phyloP scores from a whole-genome alignment of 2,113 vertebrate genomes.

The Atrichornis clamosus region DNA sequence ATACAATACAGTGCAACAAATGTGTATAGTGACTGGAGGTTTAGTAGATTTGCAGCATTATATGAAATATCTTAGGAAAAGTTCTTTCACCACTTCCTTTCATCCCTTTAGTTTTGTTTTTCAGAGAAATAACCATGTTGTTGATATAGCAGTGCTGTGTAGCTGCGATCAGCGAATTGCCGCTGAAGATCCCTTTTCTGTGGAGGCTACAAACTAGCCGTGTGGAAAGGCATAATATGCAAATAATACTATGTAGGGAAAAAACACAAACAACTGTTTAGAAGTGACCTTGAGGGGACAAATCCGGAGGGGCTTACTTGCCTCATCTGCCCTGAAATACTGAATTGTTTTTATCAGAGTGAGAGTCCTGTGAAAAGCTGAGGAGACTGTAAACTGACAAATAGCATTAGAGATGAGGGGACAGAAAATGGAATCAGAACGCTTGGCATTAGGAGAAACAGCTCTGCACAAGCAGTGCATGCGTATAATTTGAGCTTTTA shows the following conservation, averaged over 20 bases:
- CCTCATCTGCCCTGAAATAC: conserved; percentile 46
- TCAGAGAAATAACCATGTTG: neutral
- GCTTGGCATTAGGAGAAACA: neutral
- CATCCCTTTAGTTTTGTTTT: neutral
- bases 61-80: conserved; percentile 28
- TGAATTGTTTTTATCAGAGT: conserved; percentile 38
- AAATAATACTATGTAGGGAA: neutral
- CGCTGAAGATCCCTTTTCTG: neutral
- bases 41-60: neutral
- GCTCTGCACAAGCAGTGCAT: neutral
- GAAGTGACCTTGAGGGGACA: conserved; percentile 65
- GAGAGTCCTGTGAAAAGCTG: conserved; percentile 37
- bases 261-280: conserved; percentile 5
- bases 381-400: conserved; percentile 42
- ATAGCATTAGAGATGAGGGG: neutral
- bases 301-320: neutral
- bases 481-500: neutral
- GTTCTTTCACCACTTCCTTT: conserved; percentile 24
- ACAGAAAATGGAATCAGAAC: neutral
- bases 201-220: neutral
- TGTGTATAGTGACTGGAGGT: neutral
- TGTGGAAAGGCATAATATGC: conserved; percentile 26
- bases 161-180: neutral
- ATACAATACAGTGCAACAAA: conserved; percentile 2
- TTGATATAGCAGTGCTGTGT: neutral